Conservation (phyloP, 2,797 vertebrate genomes). For the Sebastes aleutianus region DNA sequence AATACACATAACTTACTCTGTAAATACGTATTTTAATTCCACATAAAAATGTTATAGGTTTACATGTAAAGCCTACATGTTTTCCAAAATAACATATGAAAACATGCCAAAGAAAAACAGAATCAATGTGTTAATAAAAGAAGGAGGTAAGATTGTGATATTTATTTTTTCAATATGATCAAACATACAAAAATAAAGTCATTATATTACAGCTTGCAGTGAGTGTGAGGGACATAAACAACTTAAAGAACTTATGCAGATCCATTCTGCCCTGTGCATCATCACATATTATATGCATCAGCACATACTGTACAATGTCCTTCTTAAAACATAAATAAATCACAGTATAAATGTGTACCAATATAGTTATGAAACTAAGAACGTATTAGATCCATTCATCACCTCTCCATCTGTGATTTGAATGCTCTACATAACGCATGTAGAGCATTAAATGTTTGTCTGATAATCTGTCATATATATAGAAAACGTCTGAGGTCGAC, state of each 20-base stretch:
- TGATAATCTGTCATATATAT: background rate
- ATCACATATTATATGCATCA: conserved; percentile 33
- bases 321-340: conserved; percentile 50
- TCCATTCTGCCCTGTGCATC: conserved; percentile 8
- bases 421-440: background rate
- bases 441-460: background rate
- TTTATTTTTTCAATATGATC: conserved; percentile 36
- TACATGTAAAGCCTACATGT: background rate
- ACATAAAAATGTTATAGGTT: no score
- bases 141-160: background rate
- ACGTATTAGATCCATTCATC: background rate
- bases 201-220: background rate
- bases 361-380: background rate
- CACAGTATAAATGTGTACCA: conserved; percentile 14
- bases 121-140: background rate
- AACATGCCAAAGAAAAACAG: background rate
- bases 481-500: background rate
- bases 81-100: background rate
- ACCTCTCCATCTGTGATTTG: background rate
- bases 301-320: background rate
- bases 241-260: background rate
- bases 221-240: background rate
- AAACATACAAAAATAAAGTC: conserved; percentile 53
- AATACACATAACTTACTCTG: no score
- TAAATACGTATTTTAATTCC: no score